Evolutionary conservation across 2,113 vertebrate species (phyloP).

Genomic region (Hipposideros armiger): DNA sequence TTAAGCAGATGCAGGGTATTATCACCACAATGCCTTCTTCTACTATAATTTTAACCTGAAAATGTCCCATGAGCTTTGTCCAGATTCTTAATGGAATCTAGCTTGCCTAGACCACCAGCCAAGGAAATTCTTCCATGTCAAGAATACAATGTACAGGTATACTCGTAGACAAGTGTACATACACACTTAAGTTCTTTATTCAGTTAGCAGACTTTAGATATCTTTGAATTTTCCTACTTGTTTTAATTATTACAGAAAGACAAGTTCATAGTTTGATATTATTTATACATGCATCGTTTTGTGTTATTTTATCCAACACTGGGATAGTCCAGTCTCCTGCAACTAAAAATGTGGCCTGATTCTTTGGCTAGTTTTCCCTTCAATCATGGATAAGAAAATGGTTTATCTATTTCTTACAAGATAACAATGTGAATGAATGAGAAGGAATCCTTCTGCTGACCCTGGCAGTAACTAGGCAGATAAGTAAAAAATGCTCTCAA

Average conservation of each 20-base stretch:
- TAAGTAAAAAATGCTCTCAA: not conserved
- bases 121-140: not conserved
- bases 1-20: not conserved
- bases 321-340: not conserved
- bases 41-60: slow-evolving; percentile 1
- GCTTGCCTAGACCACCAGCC: not conserved
- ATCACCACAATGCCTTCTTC: not conserved
- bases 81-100: not conserved
- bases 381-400: not conserved
- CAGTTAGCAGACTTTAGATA: not conserved
- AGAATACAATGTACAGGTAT: not conserved
- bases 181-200: not conserved
- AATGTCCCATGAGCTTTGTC: not conserved
- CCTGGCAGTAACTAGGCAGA: not conserved
- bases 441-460: not conserved
- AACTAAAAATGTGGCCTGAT: not conserved
- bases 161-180: not conserved
- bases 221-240: not conserved
- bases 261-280: not conserved
- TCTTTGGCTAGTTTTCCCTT: not conserved
- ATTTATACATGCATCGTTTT: not conserved
- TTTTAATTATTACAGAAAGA: not conserved
- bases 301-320: not conserved
- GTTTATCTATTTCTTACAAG: slow-evolving; percentile 7
- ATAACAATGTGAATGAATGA: not conserved